Percentiles rank a stretch among this genome's conserved stretches.
phyloP scores from a whole-genome alignment of 2,113 vertebrate genomes.

The Pithys albifrons region DNA sequence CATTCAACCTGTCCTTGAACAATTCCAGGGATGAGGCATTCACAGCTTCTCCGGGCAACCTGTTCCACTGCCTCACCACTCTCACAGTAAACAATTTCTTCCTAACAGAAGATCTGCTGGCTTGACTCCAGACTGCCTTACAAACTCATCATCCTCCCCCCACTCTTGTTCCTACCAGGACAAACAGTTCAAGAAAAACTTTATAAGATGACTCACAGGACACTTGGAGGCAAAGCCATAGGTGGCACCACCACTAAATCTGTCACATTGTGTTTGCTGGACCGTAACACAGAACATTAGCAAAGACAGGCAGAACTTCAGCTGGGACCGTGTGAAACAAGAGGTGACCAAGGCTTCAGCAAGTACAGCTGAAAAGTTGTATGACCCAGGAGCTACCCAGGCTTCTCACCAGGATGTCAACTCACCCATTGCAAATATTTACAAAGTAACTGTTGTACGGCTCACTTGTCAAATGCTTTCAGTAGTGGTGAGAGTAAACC shows the following conservation, averaged over 20 bases:
- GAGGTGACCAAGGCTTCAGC: background rate
- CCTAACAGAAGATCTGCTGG: background rate
- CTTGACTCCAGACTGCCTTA: background rate
- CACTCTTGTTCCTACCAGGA: background rate
- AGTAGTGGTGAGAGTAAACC: background rate
- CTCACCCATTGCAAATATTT: background rate
- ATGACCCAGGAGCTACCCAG: background rate
- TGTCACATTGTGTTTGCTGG: background rate
- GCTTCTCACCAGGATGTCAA: background rate
- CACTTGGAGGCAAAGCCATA: background rate
- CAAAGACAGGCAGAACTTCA: background rate
- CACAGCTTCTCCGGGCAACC: background rate
- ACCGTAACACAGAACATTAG: fast-evolving
- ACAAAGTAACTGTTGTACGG: background rate
- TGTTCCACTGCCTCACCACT: background rate
- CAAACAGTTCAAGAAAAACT: background rate
- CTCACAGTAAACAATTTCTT: background rate
- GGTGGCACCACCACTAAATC: background rate
- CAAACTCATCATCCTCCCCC: background rate
- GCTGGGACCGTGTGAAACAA: background rate
- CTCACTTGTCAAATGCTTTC: background rate
- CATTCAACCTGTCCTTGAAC: background rate
- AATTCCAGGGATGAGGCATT: background rate
- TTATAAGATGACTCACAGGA: background rate
- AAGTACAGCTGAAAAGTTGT: background rate